Evolutionary conservation across 2,888 invertebrate genomes (phyloP), one percentile per base, ranked within the genome.

Genomic region (Nomada lathburiana): DNA sequence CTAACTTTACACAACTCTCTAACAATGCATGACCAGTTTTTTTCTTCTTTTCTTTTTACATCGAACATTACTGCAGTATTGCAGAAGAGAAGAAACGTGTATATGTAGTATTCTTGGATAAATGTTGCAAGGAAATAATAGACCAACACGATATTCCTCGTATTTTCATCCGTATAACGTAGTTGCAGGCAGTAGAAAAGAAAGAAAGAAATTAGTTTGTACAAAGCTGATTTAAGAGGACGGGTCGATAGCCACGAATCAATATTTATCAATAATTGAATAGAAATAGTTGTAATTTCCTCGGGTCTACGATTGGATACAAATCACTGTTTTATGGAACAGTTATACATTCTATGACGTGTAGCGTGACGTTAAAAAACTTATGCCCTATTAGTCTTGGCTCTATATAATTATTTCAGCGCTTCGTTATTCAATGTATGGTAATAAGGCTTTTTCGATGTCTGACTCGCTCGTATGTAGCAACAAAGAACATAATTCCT

Each of bases 371-470:
- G 62, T 86, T 80, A 71, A 83, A 71, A 87, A 87, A 76, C 87
- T 86, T 84, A 85, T 62, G 55, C 74, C n/a, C 80, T 88, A 88
- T 75, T 76, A 62, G 76, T 84, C 84, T 81, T 64, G 63, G 53
- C 69, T 78, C 77, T 86, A 78, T 86, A 76, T 76, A 68, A 67
- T 77, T 83, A 86, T 20, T 80, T 84, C 53, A 76, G 80, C 72
- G 63, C 84, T 80, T 85, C 80, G 62, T 82, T 84, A 86, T 76
- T 72, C 80, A 81, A 72, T 76, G 75, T 86, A 86, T 85, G 36
- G 63, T 92, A 91, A 84, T 92, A 92, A 92, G 92, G 92, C 92
- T 90, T 91, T 88, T 92, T 92, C 92, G 92, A 92, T 92, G 92
- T 91, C 82, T 86, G 84, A 86, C 90, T 86, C 80, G 59, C 83